These are phyloP conservation scores for roundworm (Caenorhabditis elegans) DNA, from an alignment of 1,140 invertebrate species.

Conservation along the genomic window DNA sequence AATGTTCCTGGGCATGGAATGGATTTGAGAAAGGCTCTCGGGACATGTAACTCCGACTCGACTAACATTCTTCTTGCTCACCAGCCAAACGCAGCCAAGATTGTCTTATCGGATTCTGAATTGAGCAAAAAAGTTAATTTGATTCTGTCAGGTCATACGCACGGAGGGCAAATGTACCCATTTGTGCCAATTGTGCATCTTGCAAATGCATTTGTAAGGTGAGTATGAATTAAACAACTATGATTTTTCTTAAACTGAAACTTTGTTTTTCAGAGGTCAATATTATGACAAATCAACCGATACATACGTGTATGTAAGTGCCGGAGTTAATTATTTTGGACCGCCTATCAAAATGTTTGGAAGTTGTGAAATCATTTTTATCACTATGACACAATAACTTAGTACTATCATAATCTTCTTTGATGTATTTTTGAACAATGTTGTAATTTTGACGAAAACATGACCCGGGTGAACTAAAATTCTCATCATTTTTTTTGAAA, in stretches of 20 bases:
- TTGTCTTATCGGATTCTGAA: neutral
- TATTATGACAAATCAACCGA: constrained; percentile 34
- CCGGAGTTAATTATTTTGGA: constrained; percentile 46
- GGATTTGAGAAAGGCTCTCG: constrained; percentile 37
- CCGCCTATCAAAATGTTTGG: constrained; percentile 49
- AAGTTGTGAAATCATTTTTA: constrained; percentile 44
- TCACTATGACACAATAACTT: neutral
- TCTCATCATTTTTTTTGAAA: neutral
- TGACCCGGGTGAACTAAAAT: neutral
- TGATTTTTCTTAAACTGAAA: neutral
- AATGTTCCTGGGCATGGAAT: constrained; percentile 48
- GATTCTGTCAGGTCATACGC: constrained; percentile 47
- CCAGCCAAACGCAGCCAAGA: constrained; percentile 45
- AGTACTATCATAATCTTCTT: no score
- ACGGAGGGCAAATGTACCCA: constrained; percentile 47
- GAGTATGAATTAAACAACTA: neutral
- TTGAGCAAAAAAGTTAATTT: constrained; percentile 38
- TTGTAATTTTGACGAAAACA: neutral
- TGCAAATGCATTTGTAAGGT: constrained; percentile 42
- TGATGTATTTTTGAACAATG: neutral
- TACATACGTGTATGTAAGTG: constrained; percentile 43
- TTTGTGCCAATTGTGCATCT: constrained; percentile 43
- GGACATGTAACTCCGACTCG: constrained; percentile 20
- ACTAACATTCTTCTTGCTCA: constrained; percentile 43
- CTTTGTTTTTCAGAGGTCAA: constrained; percentile 35